These are phyloP conservation scores for Nothura maculosa DNA, from an alignment of 2,797 vertebrate genomes.

Conservation along the genomic window DNA sequence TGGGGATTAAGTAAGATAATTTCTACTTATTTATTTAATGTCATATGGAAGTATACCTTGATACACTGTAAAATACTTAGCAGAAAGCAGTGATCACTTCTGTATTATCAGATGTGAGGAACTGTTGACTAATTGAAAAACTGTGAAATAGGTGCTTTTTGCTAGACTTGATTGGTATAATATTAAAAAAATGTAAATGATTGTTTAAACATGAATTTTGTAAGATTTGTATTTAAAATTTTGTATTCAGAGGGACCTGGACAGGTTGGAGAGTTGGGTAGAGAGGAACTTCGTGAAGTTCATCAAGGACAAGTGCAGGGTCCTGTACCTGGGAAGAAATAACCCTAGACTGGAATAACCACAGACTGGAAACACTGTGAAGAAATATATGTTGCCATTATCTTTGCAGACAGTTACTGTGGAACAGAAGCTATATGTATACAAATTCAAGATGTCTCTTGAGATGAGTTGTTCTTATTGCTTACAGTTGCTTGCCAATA, in stretches of 20 bases:
- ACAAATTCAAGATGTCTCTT: neutral
- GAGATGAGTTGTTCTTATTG: neutral
- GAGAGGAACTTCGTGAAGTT: no score
- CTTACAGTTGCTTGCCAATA: neutral
- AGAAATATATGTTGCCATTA: neutral
- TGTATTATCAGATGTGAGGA: neutral
- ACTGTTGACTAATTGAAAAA: conserved; percentile 8
- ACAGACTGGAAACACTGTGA: neutral
- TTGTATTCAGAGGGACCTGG: no score
- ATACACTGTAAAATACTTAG: neutral
- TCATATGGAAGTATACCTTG: neutral
- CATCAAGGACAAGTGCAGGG: no score
- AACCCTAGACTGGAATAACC: no score
- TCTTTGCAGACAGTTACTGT: neutral
- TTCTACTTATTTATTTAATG: neutral
- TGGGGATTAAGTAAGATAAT: neutral
- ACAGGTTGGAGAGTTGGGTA: no score
- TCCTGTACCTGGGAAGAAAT: no score
- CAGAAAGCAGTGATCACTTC: neutral
- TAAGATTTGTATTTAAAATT: neutral
- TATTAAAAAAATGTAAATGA: neutral
- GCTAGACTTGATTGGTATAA: neutral
- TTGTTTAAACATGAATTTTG: neutral
- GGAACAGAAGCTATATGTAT: neutral
- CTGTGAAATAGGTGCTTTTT: neutral